A percentile compares a stretch with the other conserved stretches of the same genome.
phyloP scores from a whole-genome alignment of 2,113 vertebrate genomes.

The Sylvilagus bachmani region DNA sequence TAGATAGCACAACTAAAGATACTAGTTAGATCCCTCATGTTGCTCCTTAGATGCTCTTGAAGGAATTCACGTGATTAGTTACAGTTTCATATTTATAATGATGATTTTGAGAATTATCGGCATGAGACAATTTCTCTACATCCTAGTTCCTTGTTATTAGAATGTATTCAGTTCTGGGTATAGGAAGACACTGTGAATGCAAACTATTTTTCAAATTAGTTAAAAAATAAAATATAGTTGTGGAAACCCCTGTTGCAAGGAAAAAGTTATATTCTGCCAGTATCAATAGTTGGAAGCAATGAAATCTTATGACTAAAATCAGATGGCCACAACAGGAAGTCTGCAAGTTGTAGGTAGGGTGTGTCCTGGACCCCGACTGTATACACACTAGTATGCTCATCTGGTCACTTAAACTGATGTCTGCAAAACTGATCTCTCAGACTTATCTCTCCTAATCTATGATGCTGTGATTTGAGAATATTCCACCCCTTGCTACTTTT shows the following conservation, averaged over 20 bases:
- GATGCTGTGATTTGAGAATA: background rate
- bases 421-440: background rate
- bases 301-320: background rate
- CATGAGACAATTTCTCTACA: background rate
- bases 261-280: background rate
- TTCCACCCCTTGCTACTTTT: background rate
- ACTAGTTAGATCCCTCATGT: background rate
- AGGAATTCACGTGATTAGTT: slow-evolving; percentile 23
- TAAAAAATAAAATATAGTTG: slow-evolving; percentile 43
- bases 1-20: background rate
- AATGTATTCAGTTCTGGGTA: slow-evolving; percentile 15
- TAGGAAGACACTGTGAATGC: background rate
- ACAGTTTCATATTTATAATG: background rate
- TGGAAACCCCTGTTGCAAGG: background rate
- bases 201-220: slow-evolving; percentile 20
- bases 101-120: slow-evolving; percentile 34
- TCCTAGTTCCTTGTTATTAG: background rate
- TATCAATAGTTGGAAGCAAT: background rate
- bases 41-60: background rate
- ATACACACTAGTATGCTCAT: background rate
- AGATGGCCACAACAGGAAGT: background rate
- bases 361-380: background rate
- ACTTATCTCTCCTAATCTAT: background rate
- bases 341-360: background rate
- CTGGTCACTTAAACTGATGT: background rate